Evolutionary conservation across 2,888 invertebrate genomes (phyloP), one percentile per base, ranked within the genome.

Genomic region (Phlogophora meticulosa): DNA sequence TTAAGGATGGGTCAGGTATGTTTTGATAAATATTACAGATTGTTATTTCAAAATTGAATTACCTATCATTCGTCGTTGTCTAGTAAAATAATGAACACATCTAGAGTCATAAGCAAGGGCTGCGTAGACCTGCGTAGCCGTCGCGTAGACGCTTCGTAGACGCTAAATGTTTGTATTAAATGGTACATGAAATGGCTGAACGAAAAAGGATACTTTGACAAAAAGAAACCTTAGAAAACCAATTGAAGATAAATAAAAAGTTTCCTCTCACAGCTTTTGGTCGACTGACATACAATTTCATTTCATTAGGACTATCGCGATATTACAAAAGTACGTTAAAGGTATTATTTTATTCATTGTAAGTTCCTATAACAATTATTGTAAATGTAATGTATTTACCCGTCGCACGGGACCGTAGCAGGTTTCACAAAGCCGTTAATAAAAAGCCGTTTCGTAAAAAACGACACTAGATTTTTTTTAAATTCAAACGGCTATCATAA

Each of bases 401-500:
- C 48, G 55, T 73, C 51, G 67, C 64, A 53, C 65, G 53, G 55
- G 52, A 46, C 56, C 59, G 43, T 46, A 62, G 80, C 71, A 79
- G 82, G 84, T 82, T 82, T 63, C 72, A 75, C 68, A 60, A 63
- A 80, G 75, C 82, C 76, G 72, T 83, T 76, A 74, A 77, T 79
- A 83, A 84, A 80, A 83, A 79, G 71, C 55, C 69, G 71, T 65
- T 63, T 71, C 51, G 32, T 78, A 83, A 79, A 81, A 82, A 82
- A 82, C 42, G 74, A 73, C 62, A 60, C 70, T 77, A 73, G 72
- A 72, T 85, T 75, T 88, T 75, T 88, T 88, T 89, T 89, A 85
- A 76, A 86, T 87, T 88, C 84, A 87, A 87, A 83, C 82, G 83
- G 80, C 83, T 85, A 83, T 87, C 80, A 85, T 90, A 92, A 92